Conservation (phyloP, 2,888 invertebrate genomes). For the Ornithoptera priamus region DNA sequence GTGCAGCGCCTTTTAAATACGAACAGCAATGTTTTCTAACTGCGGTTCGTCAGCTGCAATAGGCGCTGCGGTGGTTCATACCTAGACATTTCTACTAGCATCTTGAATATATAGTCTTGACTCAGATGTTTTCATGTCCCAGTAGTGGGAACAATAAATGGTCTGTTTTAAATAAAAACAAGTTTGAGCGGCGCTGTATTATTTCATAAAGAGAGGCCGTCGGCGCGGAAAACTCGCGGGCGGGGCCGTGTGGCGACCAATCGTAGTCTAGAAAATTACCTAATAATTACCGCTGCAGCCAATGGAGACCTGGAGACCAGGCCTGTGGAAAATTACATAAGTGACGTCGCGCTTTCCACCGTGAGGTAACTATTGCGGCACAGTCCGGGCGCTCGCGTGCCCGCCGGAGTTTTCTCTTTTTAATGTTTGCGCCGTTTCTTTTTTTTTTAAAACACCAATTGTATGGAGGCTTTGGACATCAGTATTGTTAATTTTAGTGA, state of each 20-base stretch:
- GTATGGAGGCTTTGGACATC: not conserved
- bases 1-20: no score
- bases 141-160: no score
- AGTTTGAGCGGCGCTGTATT: constrained; percentile 26
- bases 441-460: not conserved
- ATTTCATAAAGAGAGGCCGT: constrained; percentile 37
- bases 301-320: constrained; percentile 40
- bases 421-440: not conserved
- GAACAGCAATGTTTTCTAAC: no score
- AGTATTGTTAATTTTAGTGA: no score
- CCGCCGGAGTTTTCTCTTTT: constrained; percentile 16
- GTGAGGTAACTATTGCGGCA: constrained; percentile 29
- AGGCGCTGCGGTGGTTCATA: no score
- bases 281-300: constrained; percentile 52
- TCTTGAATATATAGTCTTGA: no score
- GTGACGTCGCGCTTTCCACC: constrained; percentile 33
- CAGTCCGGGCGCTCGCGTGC: constrained; percentile 23
- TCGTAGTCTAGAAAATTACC: constrained; percentile 52
- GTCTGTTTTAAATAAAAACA: not conserved
- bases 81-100: no score
- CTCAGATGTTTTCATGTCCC: no score
- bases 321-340: constrained; percentile 47
- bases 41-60: no score
- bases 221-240: constrained; percentile 56
- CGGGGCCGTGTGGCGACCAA: constrained; percentile 56